phyloP scores from a whole-genome alignment of 2,113 vertebrate genomes.

The Thunnus thynnus region DNA sequence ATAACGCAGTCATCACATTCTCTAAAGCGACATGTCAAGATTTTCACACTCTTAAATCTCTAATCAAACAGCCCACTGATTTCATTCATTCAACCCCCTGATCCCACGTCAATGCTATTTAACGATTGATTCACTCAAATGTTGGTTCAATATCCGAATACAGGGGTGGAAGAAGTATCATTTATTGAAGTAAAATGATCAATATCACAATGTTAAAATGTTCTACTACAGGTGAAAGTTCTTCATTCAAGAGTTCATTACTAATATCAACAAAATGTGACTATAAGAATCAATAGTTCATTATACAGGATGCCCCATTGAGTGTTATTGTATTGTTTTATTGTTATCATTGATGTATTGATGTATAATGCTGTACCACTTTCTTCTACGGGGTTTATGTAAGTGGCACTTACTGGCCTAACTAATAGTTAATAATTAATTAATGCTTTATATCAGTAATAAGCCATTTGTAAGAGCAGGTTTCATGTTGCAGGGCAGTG shows the following conservation, averaged over 20 bases:
- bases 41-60: slow-evolving; percentile 55
- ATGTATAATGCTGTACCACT: neutral
- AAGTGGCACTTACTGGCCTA: neutral
- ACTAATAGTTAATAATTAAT: neutral
- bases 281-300: too few relatives aligned
- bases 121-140: neutral
- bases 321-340: too few relatives aligned
- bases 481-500: neutral
- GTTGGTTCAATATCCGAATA: neutral
- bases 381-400: neutral
- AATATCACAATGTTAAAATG: neutral
- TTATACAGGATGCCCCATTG: too few relatives aligned
- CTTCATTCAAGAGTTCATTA: too few relatives aligned
- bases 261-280: too few relatives aligned
- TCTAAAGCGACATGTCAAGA: slow-evolving; percentile 44
- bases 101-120: neutral
- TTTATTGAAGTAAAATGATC: neutral
- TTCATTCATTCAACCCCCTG: slow-evolving; percentile 10
- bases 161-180: neutral
- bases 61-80: slow-evolving; percentile 3
- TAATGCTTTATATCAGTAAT: neutral
- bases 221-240: neutral
- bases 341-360: neutral
- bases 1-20: slow-evolving; percentile 68
- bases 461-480: neutral